A percentile compares a stretch with the other conserved stretches of the same genome.
phyloP scores from a whole-genome alignment of 1,140 invertebrate genomes.

The Drosophila repleta region DNA sequence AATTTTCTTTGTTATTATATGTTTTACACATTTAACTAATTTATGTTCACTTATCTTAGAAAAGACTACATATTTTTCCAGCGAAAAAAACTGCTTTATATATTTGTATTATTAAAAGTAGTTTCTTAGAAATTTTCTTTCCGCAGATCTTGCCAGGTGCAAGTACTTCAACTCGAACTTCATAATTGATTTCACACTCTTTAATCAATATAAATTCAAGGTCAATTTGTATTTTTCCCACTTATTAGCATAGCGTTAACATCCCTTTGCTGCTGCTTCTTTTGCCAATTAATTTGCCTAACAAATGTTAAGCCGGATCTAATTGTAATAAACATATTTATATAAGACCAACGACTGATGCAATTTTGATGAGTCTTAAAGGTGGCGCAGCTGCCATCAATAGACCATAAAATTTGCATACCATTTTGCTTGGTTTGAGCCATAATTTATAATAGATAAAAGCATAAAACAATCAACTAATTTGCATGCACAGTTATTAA shows the following conservation, averaged over 20 bases:
- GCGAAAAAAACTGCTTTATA: no score
- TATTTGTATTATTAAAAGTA: no score
- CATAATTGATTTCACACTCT: no score
- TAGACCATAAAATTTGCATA: conserved; percentile 65
- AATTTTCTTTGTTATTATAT: no score
- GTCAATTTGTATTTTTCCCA: background rate
- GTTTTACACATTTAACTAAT: no score
- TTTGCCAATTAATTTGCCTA: conserved; percentile 9
- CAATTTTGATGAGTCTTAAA: conserved; percentile 37
- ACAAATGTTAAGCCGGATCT: conserved; percentile 48
- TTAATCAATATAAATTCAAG: no score
- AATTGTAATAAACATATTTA: conserved; percentile 44
- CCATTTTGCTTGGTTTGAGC: conserved; percentile 42
- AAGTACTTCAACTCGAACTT: no score
- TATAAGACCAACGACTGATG: conserved; percentile 33
- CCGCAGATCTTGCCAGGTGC: no score
- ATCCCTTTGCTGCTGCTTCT: conserved; percentile 3
- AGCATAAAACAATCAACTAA: conserved; percentile 67
- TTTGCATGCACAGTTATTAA: conserved; percentile 55
- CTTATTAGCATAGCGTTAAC: background rate
- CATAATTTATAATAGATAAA: conserved; percentile 42
- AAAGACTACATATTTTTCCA: no score
- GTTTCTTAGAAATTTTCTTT: no score
- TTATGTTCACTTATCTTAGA: no score
- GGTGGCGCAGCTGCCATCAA: conserved; percentile 50